Evolutionary conservation across 2,797 vertebrate genomes (phyloP), one percentile per base, ranked within the genome.

Genomic region (Enteromius treurensis): DNA sequence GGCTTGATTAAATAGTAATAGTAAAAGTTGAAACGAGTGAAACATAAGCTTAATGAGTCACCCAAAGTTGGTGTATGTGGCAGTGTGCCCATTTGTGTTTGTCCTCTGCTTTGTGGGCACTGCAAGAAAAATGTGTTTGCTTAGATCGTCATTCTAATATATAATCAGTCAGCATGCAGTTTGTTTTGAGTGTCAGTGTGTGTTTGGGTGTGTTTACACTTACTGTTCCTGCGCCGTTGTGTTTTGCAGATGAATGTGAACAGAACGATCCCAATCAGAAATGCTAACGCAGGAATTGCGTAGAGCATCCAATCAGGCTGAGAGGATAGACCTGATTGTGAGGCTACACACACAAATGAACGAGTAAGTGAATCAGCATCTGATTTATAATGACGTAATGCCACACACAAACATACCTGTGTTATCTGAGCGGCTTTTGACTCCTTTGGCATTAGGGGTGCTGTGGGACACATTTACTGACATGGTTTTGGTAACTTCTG

Each of bases 271-370:
- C 87, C 87, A 71, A 87, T 1, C 8, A 84, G 47, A 81, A 88
- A 87, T 3, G 85, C 85, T 68, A 75, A 69, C 0, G 77, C 86
- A 71, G 87, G 87, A 76, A 88, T 34, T 23, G 71, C 32, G 58
- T 87, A 87, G 65, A 88, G 60, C 32, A 87, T n/a, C 87, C 87
- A 88, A 8, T 87, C 85, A 67, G 79, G 81, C 15, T 47, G 69
- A 8, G 74, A 34, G 5, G 0, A 83, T 82, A 29, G 51, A 75
- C 32, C 32, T 34, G 32, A 34, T 34, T 34, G 32, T 34, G 40
- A 40, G 1, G 21, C 42, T 53, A 51, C 32, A 67, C 26, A 26
- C 15, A 65, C 60, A 51, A 8, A 4, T 1, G 7, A 6, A 26
- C 58, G 0, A 29, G 10, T 45, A 17, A 21, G 23, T 47, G 58